A percentile compares a stretch with the other conserved stretches of the same genome.
phyloP scores from a whole-genome alignment of 2,797 vertebrate genomes.

The Chrosomus eos region DNA sequence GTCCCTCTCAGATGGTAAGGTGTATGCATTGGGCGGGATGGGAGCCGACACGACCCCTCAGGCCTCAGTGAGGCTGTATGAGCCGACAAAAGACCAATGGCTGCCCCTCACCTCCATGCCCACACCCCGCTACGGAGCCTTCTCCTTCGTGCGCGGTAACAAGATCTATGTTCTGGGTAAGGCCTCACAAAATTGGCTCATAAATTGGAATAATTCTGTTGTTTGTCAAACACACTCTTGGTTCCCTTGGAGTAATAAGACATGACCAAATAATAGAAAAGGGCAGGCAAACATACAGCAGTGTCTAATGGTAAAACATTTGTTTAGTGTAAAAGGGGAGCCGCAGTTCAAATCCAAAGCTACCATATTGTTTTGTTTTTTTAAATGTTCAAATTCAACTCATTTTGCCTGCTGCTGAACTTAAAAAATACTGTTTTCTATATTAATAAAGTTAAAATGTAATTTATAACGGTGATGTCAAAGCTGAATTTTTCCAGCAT shows the following conservation, averaged over 20 bases:
- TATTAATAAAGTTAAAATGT: not conserved
- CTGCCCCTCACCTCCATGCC: constrained; percentile 90
- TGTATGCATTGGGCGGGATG: constrained; percentile 95
- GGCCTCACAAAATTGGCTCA: constrained; percentile 55
- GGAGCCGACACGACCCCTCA: constrained; percentile 91
- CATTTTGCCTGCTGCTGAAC: not conserved
- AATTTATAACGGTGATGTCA: not conserved
- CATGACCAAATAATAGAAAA: not conserved
- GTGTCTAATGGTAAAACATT: not conserved
- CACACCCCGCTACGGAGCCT: constrained; percentile 93
- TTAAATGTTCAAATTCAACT: not conserved
- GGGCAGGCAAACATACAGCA: not conserved
- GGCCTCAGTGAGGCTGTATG: constrained; percentile 90
- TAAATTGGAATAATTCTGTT: not conserved
- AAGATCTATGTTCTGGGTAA: constrained; percentile 94
- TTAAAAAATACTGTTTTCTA: not conserved
- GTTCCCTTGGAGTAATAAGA: not conserved
- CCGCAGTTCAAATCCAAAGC: not conserved
- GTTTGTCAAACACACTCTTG: not conserved
- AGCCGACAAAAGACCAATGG: constrained; percentile 90
- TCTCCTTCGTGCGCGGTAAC: constrained; percentile 87
- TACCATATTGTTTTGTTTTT: not conserved
- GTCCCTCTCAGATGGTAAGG: constrained; percentile 82
- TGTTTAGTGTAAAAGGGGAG: not conserved
- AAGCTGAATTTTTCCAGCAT: not conserved